A percentile compares a stretch with the other conserved stretches of the same genome.
Conservation (phyloP, 2,113 vertebrate genomes). For the Guaruba guarouba region DNA sequence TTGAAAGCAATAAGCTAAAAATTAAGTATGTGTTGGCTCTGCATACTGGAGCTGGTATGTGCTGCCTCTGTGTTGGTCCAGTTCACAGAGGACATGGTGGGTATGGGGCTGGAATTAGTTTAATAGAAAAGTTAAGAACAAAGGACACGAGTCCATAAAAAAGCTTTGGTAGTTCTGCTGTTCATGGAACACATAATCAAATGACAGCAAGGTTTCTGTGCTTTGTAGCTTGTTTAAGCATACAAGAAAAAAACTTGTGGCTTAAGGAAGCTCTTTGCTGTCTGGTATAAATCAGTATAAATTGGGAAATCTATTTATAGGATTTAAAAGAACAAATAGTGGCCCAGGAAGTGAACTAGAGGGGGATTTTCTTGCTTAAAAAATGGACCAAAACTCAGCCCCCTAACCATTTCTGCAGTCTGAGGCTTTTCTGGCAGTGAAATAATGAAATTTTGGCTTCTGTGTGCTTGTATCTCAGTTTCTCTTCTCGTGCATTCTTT, state of each 20-base stretch:
- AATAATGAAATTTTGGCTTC: background rate
- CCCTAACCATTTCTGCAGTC: background rate
- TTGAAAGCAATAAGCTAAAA: background rate
- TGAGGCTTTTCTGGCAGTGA: background rate
- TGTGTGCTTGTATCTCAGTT: background rate
- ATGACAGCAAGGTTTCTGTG: background rate
- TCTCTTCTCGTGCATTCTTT: background rate
- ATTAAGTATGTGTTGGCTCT: background rate
- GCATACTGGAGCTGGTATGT: background rate
- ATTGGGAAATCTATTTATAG: background rate
- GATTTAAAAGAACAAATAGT: background rate
- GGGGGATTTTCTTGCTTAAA: background rate
- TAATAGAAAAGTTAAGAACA: background rate
- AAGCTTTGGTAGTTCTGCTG: background rate
- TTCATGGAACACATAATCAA: background rate
- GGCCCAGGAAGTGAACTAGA: background rate
- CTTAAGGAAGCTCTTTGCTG: background rate
- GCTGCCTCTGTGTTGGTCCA: background rate
- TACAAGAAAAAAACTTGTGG: background rate
- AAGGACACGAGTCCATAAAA: background rate
- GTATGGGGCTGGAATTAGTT: background rate
- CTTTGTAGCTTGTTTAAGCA: background rate
- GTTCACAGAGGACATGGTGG: background rate
- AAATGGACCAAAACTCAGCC: background rate
- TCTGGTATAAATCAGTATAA: background rate